Conservation (phyloP, 2,113 vertebrate genomes). For the Coregonus clupeaformis region DNA sequence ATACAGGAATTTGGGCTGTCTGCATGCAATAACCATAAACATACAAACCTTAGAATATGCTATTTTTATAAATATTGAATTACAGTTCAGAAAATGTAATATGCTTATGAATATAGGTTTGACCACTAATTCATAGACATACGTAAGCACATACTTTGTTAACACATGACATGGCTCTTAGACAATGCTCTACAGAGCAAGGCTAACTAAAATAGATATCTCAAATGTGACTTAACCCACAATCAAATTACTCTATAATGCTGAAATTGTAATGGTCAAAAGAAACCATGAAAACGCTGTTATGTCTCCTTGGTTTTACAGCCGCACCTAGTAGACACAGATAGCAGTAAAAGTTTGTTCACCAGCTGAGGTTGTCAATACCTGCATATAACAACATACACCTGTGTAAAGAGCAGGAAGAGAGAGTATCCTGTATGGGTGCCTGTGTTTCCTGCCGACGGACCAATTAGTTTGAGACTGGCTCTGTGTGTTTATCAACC, state of each 20-base stretch:
- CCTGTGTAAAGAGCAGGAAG: not conserved
- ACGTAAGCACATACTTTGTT: too few relatives aligned
- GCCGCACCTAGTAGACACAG: slow-evolving; percentile 19
- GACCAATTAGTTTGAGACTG: slow-evolving; percentile 69
- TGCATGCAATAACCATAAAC: slow-evolving; percentile 49
- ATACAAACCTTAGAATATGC: slow-evolving; percentile 41
- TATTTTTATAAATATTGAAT: slow-evolving; percentile 32
- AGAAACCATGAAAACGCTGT: not conserved
- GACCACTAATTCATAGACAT: too few relatives aligned
- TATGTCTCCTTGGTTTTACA: slow-evolving; percentile 6
- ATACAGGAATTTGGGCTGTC: slow-evolving; percentile 57
- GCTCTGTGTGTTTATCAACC: slow-evolving; percentile 59
- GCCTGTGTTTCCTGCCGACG: slow-evolving; percentile 65
- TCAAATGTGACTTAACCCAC: not conserved
- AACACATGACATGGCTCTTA: not conserved
- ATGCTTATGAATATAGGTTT: not conserved
- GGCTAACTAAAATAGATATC: not conserved
- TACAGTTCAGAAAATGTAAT: slow-evolving; percentile 24
- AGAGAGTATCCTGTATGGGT: not conserved
- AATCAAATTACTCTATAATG: not conserved
- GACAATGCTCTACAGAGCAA: not conserved
- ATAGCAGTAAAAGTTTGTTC: slow-evolving; percentile 6
- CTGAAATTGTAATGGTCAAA: not conserved
- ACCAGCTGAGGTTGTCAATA: slow-evolving; percentile 16
- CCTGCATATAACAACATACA: slow-evolving; percentile 1